Base-by-base conservation (phyloP, 2,888 invertebrate species). In the Poecilus cupreus region DNA sequence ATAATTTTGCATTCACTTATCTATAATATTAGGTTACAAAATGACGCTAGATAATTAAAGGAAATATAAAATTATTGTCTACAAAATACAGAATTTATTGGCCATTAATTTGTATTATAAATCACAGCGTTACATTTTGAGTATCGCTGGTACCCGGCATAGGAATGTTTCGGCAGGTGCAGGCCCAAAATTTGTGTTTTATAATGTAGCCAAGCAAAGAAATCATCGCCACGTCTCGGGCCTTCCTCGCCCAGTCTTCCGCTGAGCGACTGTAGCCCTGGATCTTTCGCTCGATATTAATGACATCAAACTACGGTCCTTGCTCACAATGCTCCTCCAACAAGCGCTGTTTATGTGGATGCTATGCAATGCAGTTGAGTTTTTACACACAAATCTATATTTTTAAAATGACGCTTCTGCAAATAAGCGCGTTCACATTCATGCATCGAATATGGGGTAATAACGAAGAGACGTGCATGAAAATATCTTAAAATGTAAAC, bases 91-190 rank as follows among this genome's bases (percentile, higher is more conserved):
- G n/a, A n/a, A n/a, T n/a, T n/a, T n/a, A n/a, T n/a, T n/a, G n/a
- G n/a, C n/a, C n/a, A n/a, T 32, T 32, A 32, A 2, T 32, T 32
- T 54, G 18, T 10, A 8, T 16, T 3, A 39, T 39, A 70, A 70
- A 37, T 70, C 43, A 18, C 39, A 37, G 20, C 37, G 6, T 16
- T 13, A 68, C 11, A 68, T 74, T 11, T 81, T 81, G 74, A 49
- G 49, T 20, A 75, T 37, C 81, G 16, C 81, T 75, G 74, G 3
- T 60, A 64, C 24, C 46, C 24, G 64, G 60, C 75, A 43, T 39
- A 81, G 75, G 81, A 81, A 81, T 81, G 81, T 75, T 81, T 81
- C 81, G 81, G 81, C 81, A 81, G 81, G 81, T 81, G 81, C 81
- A 81, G 75, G 60, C 64, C 81, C 81, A 81, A 81, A 81, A 81